Evolutionary conservation across 2,797 vertebrate genomes (phyloP).

Genomic region (Diglossa cyanea): DNA sequence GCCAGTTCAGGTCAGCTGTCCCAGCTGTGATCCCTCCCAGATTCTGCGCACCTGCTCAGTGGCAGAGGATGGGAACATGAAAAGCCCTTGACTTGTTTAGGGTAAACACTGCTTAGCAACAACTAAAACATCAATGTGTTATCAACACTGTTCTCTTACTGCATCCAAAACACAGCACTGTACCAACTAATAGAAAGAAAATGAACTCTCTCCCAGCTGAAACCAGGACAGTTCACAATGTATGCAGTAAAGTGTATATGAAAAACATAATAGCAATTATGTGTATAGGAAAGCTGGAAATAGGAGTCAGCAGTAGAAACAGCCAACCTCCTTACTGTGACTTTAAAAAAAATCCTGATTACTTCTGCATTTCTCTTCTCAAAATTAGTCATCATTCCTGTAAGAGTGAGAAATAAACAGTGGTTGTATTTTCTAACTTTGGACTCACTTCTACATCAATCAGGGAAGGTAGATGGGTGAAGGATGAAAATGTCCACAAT

Average conservation of each 20-base stretch:
- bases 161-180: not conserved
- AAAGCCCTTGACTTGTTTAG: not conserved
- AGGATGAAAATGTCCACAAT: not conserved
- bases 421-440: not conserved
- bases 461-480: not conserved
- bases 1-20: not conserved
- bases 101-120: not conserved
- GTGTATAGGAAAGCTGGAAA: not conserved
- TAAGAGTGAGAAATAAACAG: not conserved
- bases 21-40: not conserved
- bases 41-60: not conserved
- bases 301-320: not conserved
- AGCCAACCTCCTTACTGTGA: not conserved
- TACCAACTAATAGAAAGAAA: not conserved
- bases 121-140: not conserved
- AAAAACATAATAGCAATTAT: not conserved
- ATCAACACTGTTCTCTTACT: not conserved
- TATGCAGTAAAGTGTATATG: not conserved
- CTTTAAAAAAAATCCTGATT: not conserved
- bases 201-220: not conserved
- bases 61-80: not conserved
- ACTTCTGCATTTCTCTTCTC: not conserved
- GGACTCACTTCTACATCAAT: rapidly evolving
- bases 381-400: not conserved
- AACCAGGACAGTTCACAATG: not conserved